phyloP scores from a whole-genome alignment of 2,888 invertebrate genomes.

The Hydriomena furcata region DNA sequence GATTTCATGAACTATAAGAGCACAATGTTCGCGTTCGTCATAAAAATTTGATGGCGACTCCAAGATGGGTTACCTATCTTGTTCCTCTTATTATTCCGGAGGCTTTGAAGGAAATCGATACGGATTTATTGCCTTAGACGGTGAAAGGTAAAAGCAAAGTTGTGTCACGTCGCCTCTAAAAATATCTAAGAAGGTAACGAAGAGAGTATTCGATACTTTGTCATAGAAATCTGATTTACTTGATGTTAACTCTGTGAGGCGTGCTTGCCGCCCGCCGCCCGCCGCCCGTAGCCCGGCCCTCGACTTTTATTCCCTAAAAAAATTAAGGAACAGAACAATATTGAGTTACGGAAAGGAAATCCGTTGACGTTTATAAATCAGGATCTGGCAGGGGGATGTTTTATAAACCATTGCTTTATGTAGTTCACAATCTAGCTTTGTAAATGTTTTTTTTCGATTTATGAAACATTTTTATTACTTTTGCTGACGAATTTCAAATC shows the following conservation, averaged over 20 bases:
- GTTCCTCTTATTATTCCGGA: constrained; percentile 38
- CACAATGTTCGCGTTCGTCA: constrained; percentile 34
- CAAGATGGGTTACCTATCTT: constrained; percentile 40
- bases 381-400: constrained; percentile 8
- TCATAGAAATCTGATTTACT: constrained; percentile 34
- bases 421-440: too few relatives aligned
- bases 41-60: constrained; percentile 44
- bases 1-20: constrained; percentile 41
- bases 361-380: constrained; percentile 14
- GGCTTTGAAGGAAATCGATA: constrained; percentile 38
- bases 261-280: too few relatives aligned
- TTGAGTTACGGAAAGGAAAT: constrained; percentile 15
- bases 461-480: too few relatives aligned
- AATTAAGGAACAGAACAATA: constrained; percentile 19
- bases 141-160: constrained; percentile 40
- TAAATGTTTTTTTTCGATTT: too few relatives aligned
- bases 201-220: constrained; percentile 32
- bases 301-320: constrained; percentile 13
- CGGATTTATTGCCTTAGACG: constrained; percentile 38
- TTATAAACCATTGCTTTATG: background rate
- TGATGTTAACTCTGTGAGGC: constrained; percentile 31
- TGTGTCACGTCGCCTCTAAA: constrained; percentile 39
- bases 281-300: too few relatives aligned
- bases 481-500: too few relatives aligned
- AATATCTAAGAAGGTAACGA: constrained; percentile 32